Evolutionary conservation across 2,113 vertebrate genomes (phyloP).

Genomic region (Theristicus caerulescens): DNA sequence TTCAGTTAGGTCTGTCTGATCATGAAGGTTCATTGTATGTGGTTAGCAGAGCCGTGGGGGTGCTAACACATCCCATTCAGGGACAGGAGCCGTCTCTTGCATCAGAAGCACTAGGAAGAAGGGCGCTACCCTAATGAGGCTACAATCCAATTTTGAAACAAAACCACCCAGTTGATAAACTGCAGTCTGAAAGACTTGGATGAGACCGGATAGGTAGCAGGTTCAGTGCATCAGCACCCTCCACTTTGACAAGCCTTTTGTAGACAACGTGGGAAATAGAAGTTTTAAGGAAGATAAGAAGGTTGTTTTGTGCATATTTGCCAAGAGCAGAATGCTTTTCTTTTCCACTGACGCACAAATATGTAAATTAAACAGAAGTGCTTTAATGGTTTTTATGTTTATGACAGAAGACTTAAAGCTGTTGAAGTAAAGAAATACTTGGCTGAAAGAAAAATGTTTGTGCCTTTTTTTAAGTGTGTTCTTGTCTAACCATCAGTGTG

Average conservation of each 20-base stretch:
- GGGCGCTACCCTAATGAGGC: rapidly evolving
- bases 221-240: neutral
- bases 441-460: neutral
- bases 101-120: neutral
- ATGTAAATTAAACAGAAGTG: slow-evolving; percentile 12
- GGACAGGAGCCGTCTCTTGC: neutral
- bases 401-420: neutral
- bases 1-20: neutral
- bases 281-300: neutral
- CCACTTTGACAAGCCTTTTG: neutral
- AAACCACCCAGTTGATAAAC: neutral
- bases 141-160: neutral
- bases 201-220: neutral
- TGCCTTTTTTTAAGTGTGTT: neutral
- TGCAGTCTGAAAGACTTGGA: neutral
- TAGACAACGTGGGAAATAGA: neutral
- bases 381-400: neutral
- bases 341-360: neutral
- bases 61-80: neutral
- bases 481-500: neutral
- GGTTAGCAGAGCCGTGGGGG: neutral
- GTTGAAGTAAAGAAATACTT: neutral
- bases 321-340: neutral
- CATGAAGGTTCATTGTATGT: neutral
- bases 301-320: slow-evolving; percentile 16